Base-by-base conservation (phyloP, 2,888 invertebrate genomes). In the Melanostoma mellinum region DNA sequence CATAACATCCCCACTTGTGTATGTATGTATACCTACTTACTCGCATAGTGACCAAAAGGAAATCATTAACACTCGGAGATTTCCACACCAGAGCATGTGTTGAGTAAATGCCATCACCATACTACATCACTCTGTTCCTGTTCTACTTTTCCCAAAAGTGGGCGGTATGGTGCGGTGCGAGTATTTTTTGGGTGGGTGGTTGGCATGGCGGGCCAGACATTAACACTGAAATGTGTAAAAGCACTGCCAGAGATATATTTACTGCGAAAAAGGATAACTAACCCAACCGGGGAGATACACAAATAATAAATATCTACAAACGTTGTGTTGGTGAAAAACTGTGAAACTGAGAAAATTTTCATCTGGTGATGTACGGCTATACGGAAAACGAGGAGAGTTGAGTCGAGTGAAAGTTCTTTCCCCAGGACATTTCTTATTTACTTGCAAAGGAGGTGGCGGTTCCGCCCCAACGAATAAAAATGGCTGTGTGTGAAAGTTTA, bases 11-110 rank as follows among this genome's bases (percentile, higher is more conserved):
- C 42, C 42, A 20, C 20, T 20, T 44, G 33, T 6, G 44, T 33
- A 6, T 32, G 42, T 58, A 30, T 2, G 30, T 36, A 20, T 55
- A 3, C 20, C 2, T 40, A 40, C 3, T 30, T 56, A 44, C n/a
- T 32, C n/a, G n/a, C 30, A 58, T 33, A 71, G 42, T 79, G 84
- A 71, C 84, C 84, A 79, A 85, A 72, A 71, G 75, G 75, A 85
- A 80, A 85, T 85, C 85, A 85, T 85, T 85, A 85, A 85, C 85
- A 80, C 84, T 85, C 71, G 71, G 67, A 72, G 80, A 85, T 85
- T 85, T 85, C 72, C 85, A 80, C 80, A 80, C 85, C 75, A 67
- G 75, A 80, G 72, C 85, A 85, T 85, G 85, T 85, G 85, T 85
- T 85, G 85, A 85, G 75, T 84, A 84, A 84, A 84, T 84, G 74